Evolutionary conservation across 2,797 vertebrate genomes (phyloP), one percentile per base, ranked within the genome.

Genomic region (Cryptoprocta ferox): DNA sequence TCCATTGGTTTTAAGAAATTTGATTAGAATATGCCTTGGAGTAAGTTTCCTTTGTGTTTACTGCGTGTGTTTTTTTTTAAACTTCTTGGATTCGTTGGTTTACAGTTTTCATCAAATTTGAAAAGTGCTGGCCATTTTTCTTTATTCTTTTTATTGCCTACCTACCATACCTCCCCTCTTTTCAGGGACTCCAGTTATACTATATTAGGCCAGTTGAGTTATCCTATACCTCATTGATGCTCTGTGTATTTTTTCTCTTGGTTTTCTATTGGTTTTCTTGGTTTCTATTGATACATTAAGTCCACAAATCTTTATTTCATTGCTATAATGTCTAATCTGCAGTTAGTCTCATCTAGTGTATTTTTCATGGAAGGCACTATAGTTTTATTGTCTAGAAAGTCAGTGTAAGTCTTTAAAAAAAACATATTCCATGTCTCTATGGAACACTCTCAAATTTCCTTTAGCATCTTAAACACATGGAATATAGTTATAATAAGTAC

Each of bases 381-480:
- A 28, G 24, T 87, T 95, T 93, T 84, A 19, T 59, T 75, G 6
- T 94, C n/a, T 87, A 42, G 50, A 92, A 92, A 16, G 90, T 83
- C 26, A 91, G 0, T 65, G 24, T 94, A 63, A 0, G 1, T 28
- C 32, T 80, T 75, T 71, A 16, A n/a, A 76, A 73, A 45, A 87
- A 78, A 50, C 50, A 21, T 32, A 30, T 35, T 89, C 24, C 10
- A 6, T 75, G n/a, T 75, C n/a, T 79, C 50, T 76, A 13, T 3
- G n/a, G 56, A 79, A 66, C n/a, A 21, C 56, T 7, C 45, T 86
- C 19, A 66, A 26, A 76, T 75, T 95, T 95, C 39, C 68, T 78
- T 70, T 71, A 84, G 65, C n/a, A 82, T 92, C 59, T 88, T 80
- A 56, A 28, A 63, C 68, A 30, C 28, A 15, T 78, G 26, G 32